A percentile compares a stretch with the other conserved stretches of the same genome.
Evolutionary conservation across 1,140 invertebrate species (phyloP).

Genomic region (Habropoda laboriosa): DNA sequence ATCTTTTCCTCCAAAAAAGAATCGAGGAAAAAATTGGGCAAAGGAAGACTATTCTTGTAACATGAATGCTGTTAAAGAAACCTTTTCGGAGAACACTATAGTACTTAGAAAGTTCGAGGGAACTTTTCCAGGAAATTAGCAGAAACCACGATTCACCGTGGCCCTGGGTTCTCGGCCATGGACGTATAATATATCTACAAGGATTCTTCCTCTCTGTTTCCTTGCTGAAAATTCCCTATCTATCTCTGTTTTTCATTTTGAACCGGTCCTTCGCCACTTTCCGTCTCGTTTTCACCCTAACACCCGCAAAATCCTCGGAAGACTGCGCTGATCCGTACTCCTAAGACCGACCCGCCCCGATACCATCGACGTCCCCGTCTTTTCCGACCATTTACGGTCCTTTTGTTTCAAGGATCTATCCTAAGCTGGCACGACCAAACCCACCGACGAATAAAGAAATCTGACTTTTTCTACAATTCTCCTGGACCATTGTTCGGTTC

Average conservation of each 20-base stretch:
- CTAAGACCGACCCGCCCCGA: conserved; percentile 17
- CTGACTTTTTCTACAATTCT: background rate
- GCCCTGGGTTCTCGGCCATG: background rate
- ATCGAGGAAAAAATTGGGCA: too few relatives aligned
- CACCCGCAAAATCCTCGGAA: conserved; percentile 10
- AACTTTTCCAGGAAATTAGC: conserved; percentile 9
- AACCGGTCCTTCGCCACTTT: background rate
- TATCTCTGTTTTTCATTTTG: background rate
- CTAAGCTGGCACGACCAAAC: conserved; percentile 4
- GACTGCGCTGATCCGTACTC: conserved; percentile 26
- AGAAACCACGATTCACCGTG: background rate
- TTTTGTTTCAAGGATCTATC: conserved; percentile 60
- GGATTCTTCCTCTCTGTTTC: background rate
- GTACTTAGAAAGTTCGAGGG: background rate
- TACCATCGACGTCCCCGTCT: conserved; percentile 47
- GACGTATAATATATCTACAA: background rate
- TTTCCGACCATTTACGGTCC: conserved; percentile 53
- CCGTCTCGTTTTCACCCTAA: background rate
- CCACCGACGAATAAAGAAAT: background rate
- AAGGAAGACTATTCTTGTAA: background rate
- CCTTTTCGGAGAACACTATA: background rate
- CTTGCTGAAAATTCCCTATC: background rate
- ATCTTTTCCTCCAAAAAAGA: too few relatives aligned
- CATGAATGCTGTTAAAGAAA: background rate
- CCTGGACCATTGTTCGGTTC: too few relatives aligned